Evolutionary conservation across 2,888 invertebrate genomes (phyloP), one percentile per base, ranked within the genome.

Genomic region (Sceliomorpha sp.): DNA sequence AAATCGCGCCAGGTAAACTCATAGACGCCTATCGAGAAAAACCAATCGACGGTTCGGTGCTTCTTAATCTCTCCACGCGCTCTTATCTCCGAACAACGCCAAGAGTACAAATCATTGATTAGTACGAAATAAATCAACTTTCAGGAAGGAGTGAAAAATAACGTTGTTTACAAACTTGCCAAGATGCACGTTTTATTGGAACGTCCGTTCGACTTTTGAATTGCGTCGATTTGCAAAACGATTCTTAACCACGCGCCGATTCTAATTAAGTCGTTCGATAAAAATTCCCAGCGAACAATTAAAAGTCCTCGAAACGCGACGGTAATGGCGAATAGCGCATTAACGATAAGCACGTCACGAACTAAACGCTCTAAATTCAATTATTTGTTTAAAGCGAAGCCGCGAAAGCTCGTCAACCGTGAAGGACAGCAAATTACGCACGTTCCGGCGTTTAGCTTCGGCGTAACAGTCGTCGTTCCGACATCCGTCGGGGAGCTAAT

Each of bases 401-500:
- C 29, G 27, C 56, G 32, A 56, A 48, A 9, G 56, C 55, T 64
- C 50, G 56, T 64, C 56, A 48, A 44, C 32, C 37, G 9, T 37
- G 64, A 56, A 56, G 64, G 56, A 50, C 36, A 48, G 55, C 63
- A n/a, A 56, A 64, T 64, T 64, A 56, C 50, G 56, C 56, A 64
- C 64, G 64, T 64, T 34, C 50, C 31, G 48, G 48, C 34, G 36
- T 63, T 63, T 53, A 34, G 55, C 55, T 45, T 42, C 48, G 48
- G 55, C 47, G 63, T 29, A 15, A 14, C 14, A 29, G 47, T 42
- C 53, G 47, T 51, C 29, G 47, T 48, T 15, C 24, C 26, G 10
- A 8, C 10, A 14, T 24, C 17, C 29, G 37, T 26, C 58, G 20
- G 9, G 20, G 40, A 15, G 32, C 31, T 62, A 62, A 62, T 62